A percentile compares a stretch with the other conserved stretches of the same genome.
Conservation (phyloP, 2,888 invertebrate species). For the Andrena camellia region DNA sequence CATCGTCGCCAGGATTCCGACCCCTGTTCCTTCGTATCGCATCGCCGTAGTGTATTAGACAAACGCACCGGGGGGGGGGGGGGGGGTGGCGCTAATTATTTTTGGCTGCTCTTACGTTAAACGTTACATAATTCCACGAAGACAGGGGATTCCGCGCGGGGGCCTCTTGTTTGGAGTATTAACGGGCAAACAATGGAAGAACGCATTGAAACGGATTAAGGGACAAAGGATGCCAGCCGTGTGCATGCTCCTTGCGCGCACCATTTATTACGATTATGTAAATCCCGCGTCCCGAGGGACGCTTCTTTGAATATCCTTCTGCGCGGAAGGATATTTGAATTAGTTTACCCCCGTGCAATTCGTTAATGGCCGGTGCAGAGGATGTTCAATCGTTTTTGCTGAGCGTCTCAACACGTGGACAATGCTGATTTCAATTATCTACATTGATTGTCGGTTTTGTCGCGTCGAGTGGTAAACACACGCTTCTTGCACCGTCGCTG, state of each 20-base stretch:
- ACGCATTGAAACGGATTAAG: conserved; percentile 48
- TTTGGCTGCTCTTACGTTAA: not conserved
- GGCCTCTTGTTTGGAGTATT: not conserved
- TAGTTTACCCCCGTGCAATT: conserved; percentile 11
- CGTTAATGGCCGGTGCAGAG: not conserved
- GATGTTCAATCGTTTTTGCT: not conserved
- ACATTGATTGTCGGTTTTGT: conserved; percentile 1
- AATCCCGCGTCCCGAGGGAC: conserved; percentile 51
- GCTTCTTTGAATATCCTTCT: conserved; percentile 44
- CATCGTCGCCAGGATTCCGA: not conserved
- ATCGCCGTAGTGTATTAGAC: not conserved
- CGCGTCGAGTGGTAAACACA: no score
- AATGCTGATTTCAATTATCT: not conserved
- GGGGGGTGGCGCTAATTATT: not conserved
- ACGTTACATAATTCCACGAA: conserved; percentile 49
- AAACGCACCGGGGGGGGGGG: no score
- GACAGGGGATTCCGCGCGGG: conserved; percentile 6
- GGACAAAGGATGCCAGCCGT: conserved; percentile 28
- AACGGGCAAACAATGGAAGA: conserved; percentile 39
- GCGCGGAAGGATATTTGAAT: conserved; percentile 39
- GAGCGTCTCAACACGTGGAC: not conserved
- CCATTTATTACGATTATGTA: conserved; percentile 66
- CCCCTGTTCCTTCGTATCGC: not conserved
- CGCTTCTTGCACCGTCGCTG: no score
- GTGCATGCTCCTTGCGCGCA: conserved; percentile 36